These are phyloP conservation scores for Numenius arquata DNA, from an alignment of 2,113 vertebrate genomes.

Conservation along the genomic window DNA sequence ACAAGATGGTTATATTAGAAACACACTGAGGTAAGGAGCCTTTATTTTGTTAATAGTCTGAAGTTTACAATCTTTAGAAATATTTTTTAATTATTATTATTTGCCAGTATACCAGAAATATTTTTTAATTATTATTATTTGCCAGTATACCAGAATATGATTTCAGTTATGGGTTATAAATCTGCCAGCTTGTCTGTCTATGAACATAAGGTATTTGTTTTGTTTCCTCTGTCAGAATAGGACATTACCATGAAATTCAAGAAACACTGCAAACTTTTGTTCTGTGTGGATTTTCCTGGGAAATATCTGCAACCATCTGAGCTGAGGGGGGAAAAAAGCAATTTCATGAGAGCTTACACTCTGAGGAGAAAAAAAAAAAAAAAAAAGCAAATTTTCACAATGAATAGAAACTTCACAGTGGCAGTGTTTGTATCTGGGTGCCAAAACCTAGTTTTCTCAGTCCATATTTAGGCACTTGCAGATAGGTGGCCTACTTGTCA, in stretches of 20 bases:
- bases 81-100: neutral
- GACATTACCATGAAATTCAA: neutral
- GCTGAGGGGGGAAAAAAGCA: neutral
- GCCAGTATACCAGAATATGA: neutral
- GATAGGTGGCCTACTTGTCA: slow-evolving; percentile 54
- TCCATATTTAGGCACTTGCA: slow-evolving; percentile 42
- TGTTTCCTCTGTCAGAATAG: neutral
- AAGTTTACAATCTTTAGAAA: neutral
- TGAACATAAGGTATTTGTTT: neutral
- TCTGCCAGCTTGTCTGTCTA: neutral
- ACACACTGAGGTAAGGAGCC: neutral
- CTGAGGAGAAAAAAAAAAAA: neutral
- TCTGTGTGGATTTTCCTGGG: neutral
- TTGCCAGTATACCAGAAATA: neutral
- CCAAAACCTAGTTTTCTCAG: slow-evolving; percentile 33
- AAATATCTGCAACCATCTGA: neutral
- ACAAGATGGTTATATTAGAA: neutral
- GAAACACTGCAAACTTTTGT: neutral
- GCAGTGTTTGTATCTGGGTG: neutral
- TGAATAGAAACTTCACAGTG: slow-evolving; percentile 18
- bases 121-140: neutral
- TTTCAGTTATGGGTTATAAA: neutral
- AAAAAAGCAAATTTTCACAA: neutral
- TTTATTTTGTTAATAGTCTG: neutral
- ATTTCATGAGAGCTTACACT: neutral